Base-by-base conservation (phyloP, 2,113 vertebrate species). In the Chaenocephalus aceratus region DNA sequence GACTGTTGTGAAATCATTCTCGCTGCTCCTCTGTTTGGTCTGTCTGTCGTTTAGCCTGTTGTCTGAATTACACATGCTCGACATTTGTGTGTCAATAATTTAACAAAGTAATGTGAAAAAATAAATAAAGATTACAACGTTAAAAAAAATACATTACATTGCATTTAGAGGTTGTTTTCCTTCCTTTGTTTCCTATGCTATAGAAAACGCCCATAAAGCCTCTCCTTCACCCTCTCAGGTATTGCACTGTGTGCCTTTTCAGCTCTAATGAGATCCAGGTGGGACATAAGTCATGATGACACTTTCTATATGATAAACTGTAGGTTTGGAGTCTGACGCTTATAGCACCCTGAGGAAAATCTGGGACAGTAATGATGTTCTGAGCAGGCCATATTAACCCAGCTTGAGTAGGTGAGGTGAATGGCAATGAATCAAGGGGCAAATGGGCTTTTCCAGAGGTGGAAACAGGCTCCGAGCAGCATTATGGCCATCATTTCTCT, bases 231-330 rank as follows among this genome's bases (percentile, higher is more conserved):
- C 34, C 41, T 15, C 54, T 68, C 4, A 60, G 44, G 4, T 14
- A 15, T 49, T 12, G 23, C 18, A 46, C 26, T 48, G 57, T 79
- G 54, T 75, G 64, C 77, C 61, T 88, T 86, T 91, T 86, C 63
- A 64, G 75, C 60, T 67, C 54, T 89, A 90, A 94, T 87, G 78
- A 79, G 63, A 75, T 90, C 91, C 93, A 93, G 90, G 89, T 93
- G 89, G 70, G 10, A 30, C 66, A 68, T 87, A 88, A 84, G 86
- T 91, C 91, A 82, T 30, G 18, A 36, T 86, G 92, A 88, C 87
- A 92, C 81, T 76, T 92, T 93, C 88, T 83, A 82, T 68, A 83
- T 82, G 73, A 84, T 77, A 48, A 48, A 82, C 77, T 79, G 79
- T 84, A 77, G 48, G 72, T 87, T 88, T 64, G 60, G 69, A 82